Conservation (phyloP, 2,888 invertebrate species). For the Ariolimax columbianus region DNA sequence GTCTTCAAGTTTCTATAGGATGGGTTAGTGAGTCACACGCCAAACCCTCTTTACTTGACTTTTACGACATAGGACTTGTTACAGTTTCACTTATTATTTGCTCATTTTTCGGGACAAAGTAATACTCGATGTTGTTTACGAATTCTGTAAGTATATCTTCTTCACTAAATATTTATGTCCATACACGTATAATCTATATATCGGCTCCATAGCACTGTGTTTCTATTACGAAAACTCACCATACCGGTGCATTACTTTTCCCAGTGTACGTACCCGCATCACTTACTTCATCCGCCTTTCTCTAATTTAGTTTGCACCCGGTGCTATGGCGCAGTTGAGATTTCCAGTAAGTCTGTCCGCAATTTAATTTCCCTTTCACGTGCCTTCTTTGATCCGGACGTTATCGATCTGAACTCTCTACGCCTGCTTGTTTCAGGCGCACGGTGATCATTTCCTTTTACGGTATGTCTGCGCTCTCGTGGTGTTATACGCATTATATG, state of each 20-base stretch:
- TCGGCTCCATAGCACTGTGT: neutral
- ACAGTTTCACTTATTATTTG: too few species aligned
- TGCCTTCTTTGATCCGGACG: neutral
- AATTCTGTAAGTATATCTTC: too few species aligned
- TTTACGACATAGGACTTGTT: too few species aligned
- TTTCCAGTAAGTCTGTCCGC: neutral
- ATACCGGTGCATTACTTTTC: neutral
- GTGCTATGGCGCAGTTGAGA: neutral
- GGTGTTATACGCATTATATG: neutral
- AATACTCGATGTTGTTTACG: too few species aligned
- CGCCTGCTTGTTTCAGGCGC: neutral
- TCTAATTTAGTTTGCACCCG: neutral
- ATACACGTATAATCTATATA: too few species aligned
- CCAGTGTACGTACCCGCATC: neutral
- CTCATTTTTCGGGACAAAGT: too few species aligned
- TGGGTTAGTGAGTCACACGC: too few species aligned
- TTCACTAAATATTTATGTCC: too few species aligned
- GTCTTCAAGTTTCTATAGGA: too few species aligned
- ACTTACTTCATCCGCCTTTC: neutral
- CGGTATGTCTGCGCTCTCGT: neutral
- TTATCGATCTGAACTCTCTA: neutral
- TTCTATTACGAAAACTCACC: neutral
- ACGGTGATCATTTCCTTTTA: neutral
- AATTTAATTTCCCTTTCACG: conserved; percentile 6
- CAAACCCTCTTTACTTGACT: too few species aligned